Evolutionary conservation across 2,797 vertebrate species (phyloP).

Genomic region (Erpetoichthys calabaricus): DNA sequence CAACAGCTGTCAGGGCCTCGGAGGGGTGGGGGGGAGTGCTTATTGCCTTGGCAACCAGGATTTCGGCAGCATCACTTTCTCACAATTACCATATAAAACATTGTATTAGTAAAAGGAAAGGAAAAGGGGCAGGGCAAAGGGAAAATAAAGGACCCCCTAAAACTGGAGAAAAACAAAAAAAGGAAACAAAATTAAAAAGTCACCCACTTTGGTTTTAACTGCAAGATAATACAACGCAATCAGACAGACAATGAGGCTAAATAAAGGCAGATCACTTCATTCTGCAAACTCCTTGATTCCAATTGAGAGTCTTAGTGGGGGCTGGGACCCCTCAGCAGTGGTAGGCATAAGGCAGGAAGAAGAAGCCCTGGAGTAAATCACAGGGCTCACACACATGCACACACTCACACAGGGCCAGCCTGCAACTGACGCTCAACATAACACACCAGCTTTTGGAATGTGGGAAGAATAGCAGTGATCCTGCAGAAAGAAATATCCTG

Average conservation of each 20-base stretch:
- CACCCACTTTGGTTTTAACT: too few species aligned
- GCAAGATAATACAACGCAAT: too few species aligned
- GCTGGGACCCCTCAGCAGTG: too few species aligned
- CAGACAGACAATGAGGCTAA: neutral
- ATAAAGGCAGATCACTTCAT: neutral
- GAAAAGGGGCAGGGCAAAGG: neutral
- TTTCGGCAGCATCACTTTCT: constrained; percentile 31
- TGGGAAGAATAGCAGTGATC: too few species aligned
- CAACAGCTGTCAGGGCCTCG: constrained; percentile 37
- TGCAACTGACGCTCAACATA: too few species aligned
- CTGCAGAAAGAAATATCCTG: too few species aligned
- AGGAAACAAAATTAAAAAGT: neutral
- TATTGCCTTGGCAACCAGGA: constrained; percentile 39
- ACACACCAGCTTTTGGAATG: too few species aligned
- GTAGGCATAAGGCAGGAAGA: too few species aligned
- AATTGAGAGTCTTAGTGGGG: too few species aligned
- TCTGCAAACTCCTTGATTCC: too few species aligned
- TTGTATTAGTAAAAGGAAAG: neutral
- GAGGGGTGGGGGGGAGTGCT: constrained; percentile 14
- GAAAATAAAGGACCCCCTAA: neutral
- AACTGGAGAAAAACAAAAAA: neutral
- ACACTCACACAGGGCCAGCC: neutral
- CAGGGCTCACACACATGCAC: constrained; percentile 7
- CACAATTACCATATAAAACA: constrained; percentile 13
- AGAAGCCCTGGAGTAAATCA: too few species aligned